A percentile compares a stretch with the other conserved stretches of the same genome.
phyloP scores from a whole-genome alignment of 2,797 vertebrate species.

The Sternarchorhynchus goeldii region DNA sequence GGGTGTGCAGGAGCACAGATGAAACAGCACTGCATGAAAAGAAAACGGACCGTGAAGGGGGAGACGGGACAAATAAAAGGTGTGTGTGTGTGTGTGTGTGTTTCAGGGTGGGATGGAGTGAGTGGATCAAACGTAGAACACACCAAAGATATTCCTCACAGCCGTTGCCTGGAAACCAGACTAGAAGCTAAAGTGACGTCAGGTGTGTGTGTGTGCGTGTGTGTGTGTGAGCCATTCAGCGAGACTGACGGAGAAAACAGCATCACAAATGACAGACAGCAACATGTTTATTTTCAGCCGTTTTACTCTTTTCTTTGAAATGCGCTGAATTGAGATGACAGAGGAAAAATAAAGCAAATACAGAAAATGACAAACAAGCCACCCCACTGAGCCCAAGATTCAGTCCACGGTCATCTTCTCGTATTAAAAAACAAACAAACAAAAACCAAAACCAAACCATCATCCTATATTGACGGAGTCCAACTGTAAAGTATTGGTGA shows the following conservation, averaged over 20 bases:
- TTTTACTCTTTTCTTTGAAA: background rate
- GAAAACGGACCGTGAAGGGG: slow-evolving; percentile 17
- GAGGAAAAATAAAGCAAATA: background rate
- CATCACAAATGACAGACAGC: slow-evolving; percentile 25
- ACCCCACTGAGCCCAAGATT: background rate
- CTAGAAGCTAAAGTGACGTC: slow-evolving; percentile 3
- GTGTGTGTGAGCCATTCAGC: no score
- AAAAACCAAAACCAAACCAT: background rate
- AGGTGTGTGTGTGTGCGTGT: background rate
- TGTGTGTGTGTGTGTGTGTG: slow-evolving; percentile 5
- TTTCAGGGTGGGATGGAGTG: slow-evolving; percentile 24
- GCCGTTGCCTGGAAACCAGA: slow-evolving; percentile 37
- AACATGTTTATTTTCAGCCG: slow-evolving; percentile 14
- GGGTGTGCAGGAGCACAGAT: background rate
- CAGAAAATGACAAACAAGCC: background rate
- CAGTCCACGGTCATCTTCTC: background rate
- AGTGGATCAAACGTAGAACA: slow-evolving; percentile 49
- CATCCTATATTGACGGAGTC: background rate
- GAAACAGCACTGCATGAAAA: slow-evolving; percentile 12
- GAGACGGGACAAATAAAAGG: slow-evolving; percentile 28
- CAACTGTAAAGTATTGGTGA: background rate
- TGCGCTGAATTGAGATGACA: slow-evolving; percentile 6
- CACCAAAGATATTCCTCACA: slow-evolving; percentile 36
- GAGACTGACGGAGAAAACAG: background rate
- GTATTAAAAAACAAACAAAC: background rate